A percentile compares a stretch with the other conserved stretches of the same genome.
Conservation (phyloP, 2,113 vertebrate species). For the Mirounga angustirostris region DNA sequence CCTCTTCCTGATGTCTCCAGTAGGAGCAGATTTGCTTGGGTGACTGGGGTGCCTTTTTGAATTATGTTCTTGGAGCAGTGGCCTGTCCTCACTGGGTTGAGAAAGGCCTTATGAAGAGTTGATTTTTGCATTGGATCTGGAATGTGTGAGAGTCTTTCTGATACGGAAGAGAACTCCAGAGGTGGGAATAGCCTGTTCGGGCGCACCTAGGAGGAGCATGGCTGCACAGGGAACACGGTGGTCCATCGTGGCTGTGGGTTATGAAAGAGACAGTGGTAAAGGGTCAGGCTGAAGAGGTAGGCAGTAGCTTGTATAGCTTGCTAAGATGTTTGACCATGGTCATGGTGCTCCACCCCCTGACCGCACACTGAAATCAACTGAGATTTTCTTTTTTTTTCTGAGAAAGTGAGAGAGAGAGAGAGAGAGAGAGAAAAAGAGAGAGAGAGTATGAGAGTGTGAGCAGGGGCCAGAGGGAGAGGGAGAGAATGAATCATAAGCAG, state of each 20-base stretch:
- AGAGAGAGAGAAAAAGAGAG: too few species aligned
- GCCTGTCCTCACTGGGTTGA: neutral
- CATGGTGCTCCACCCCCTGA: neutral
- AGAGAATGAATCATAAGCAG: too few species aligned
- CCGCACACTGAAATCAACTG: neutral
- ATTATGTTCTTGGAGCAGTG: neutral
- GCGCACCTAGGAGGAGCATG: neutral
- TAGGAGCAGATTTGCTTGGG: neutral
- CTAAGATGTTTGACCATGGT: neutral
- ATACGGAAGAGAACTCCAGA: neutral
- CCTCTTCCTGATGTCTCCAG: neutral
- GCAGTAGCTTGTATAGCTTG: neutral
- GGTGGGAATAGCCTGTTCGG: neutral
- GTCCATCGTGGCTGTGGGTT: neutral
- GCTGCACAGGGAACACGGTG: neutral
- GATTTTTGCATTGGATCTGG: constrained; percentile 1
- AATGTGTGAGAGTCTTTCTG: neutral
- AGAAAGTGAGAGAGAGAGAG: too few species aligned
- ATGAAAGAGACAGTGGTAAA: neutral
- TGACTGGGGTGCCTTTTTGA: neutral
- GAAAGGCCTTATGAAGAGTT: constrained; percentile 19
- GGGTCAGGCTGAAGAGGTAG: neutral
- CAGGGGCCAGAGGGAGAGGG: too few species aligned
- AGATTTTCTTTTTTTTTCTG: neutral
- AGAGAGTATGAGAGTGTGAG: too few species aligned